Conservation (phyloP, 2,113 vertebrate species). For the Oreochromis spilurus region DNA sequence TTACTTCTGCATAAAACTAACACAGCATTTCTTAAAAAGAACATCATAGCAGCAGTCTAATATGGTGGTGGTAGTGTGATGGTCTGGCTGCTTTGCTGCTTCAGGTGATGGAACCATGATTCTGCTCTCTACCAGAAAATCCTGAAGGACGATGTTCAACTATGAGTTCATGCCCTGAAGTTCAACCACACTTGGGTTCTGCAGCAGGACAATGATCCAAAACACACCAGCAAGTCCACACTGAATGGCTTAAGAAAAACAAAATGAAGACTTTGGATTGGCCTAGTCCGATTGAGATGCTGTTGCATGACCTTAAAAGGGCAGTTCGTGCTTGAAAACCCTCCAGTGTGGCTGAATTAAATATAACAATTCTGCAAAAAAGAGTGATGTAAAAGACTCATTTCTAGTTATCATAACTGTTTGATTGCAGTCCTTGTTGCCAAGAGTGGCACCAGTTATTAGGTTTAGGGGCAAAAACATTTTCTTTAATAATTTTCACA, state of each 20-base stretch:
- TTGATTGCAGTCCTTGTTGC: not conserved
- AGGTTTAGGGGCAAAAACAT: not conserved
- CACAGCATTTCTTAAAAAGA: not conserved
- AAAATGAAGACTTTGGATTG: not conserved
- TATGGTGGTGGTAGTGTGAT: not conserved
- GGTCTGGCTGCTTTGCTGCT: not conserved
- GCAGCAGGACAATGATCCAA: not conserved
- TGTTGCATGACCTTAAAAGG: too few relatives aligned
- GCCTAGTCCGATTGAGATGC: not conserved
- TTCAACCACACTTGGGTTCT: not conserved
- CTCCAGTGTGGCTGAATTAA: too few relatives aligned
- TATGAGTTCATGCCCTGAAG: not conserved
- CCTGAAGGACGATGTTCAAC: not conserved
- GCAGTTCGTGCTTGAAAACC: too few relatives aligned
- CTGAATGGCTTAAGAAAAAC: too few relatives aligned
- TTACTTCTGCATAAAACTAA: not conserved
- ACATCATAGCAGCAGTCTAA: not conserved
- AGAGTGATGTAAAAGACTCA: too few relatives aligned
- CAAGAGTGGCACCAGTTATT: not conserved
- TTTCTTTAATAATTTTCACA: not conserved
- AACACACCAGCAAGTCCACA: not conserved
- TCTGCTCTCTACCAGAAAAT: not conserved
- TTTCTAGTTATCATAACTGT: too few relatives aligned
- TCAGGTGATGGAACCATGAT: not conserved
- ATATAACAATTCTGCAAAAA: too few relatives aligned